Evolutionary conservation across 2,888 invertebrate species (phyloP), one percentile per base, ranked within the genome.

Genomic region (Abrostola triplasia): DNA sequence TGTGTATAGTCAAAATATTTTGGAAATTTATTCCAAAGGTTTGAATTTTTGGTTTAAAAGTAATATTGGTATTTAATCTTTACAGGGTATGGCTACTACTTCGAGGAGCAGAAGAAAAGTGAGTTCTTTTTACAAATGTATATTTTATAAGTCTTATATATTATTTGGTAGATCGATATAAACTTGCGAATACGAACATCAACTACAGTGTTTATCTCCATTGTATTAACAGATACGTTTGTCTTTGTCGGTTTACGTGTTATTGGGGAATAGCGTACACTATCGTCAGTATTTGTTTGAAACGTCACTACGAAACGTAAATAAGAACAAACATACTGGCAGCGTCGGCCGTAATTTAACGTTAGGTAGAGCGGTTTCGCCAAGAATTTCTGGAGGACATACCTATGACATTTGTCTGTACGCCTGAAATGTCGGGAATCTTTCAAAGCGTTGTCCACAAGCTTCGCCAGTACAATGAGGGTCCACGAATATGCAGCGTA

Each of bases 11-110:
- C 9, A 35, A 48, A 35, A 11, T 24, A 10, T 35, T 36, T 49
- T 40, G 9, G 10, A 5, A 11, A 35, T 5, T 24, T 9, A 9
- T 10, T 44, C 8, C 44, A 6, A n/a, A 42, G 42, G 6, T 42
- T 1, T 8, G 0, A 0, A 12, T n/a, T n/a, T 13, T 0, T 13
- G 0, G 8, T 13, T 44, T 1, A 0, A n/a, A 13, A 11, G 35
- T 75, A 57, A 67, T 71, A 59, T 62, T 6, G 47, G 36, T 59
- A 44, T 68, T 76, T 71, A 81, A 79, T 85, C 63, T 83, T 91
- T 89, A 53, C 91, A 93, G 93, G 93, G 93, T 67, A 93, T 93
- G 93, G 85, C 85, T 48, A 85, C 85, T 57, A 85, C 85, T n/a
- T 85, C 85, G 58, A 83, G 85, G 60, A 85, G 79, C 73, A 83